Conservation (phyloP, 2,888 invertebrate species). For the Drosophila tanythrix region DNA sequence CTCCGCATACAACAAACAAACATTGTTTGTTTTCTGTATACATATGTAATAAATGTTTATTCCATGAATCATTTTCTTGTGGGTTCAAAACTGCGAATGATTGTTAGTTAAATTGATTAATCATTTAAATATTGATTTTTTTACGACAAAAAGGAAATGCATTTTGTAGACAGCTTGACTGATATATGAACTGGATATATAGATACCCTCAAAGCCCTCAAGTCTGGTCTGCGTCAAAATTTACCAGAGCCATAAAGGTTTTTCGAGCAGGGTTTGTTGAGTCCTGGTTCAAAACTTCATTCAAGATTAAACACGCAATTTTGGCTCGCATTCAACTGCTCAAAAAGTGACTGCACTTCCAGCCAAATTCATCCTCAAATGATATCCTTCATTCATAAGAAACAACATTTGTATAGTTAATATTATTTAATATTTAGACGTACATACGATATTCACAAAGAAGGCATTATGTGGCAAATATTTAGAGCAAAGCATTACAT, state of each 20-base stretch:
- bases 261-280: not conserved
- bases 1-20: not conserved
- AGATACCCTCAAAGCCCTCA: not conserved
- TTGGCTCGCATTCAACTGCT: not conserved
- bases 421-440: not conserved
- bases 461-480: not conserved
- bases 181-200: no score
- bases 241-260: not conserved
- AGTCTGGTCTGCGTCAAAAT: not conserved
- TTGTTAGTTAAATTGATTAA: not conserved
- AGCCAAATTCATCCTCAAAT: not conserved
- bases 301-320: not conserved
- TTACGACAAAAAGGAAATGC: not conserved
- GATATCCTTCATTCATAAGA: fast-evolving
- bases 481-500: not conserved
- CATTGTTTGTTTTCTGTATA: no score
- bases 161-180: not conserved
- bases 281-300: not conserved
- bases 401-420: not conserved
- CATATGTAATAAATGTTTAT: not conserved
- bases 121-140: not conserved
- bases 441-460: not conserved
- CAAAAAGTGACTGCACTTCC: not conserved
- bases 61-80: not conserved
- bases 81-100: not conserved